Evolutionary conservation across 1,140 invertebrate species (phyloP).

Genomic region (Trichonephila inaurata): DNA sequence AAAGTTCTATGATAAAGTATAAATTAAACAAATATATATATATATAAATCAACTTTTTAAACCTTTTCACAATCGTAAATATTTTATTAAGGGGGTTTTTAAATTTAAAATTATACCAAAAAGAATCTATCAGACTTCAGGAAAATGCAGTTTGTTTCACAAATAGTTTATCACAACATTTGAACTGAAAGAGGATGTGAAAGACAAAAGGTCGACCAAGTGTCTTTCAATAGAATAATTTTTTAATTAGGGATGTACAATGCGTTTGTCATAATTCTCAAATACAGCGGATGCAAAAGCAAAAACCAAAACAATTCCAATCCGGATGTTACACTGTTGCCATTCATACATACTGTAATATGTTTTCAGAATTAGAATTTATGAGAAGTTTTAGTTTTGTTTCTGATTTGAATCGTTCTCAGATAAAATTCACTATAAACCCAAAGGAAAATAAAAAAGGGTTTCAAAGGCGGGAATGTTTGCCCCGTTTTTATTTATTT

Average conservation of each 20-base stretch:
- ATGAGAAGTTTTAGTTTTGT: no score
- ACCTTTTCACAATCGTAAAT: no score
- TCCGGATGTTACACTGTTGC: conserved; percentile 17
- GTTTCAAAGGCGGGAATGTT: no score
- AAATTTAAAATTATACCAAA: not conserved
- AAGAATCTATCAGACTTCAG: not conserved
- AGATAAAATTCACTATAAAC: no score
- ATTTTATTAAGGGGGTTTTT: no score
- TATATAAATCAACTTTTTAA: no score
- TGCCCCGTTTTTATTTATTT: no score
- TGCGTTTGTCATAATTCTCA: conserved; percentile 63
- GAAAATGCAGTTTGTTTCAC: not conserved
- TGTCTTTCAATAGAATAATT: conserved; percentile 50
- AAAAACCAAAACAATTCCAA: conserved; percentile 60
- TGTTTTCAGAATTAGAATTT: no score
- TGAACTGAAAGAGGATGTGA: conserved; percentile 11
- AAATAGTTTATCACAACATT: not conserved
- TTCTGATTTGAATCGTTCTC: no score
- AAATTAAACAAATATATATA: no score
- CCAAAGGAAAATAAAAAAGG: no score
- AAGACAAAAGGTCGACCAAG: conserved; percentile 58
- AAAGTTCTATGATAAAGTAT: no score
- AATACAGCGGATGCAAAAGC: conserved; percentile 50
- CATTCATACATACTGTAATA: not conserved
- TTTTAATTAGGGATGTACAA: conserved; percentile 70